These are phyloP conservation scores for Ctenicera cuprea DNA, from an alignment of 2,888 invertebrate genomes.

Conservation along the genomic window DNA sequence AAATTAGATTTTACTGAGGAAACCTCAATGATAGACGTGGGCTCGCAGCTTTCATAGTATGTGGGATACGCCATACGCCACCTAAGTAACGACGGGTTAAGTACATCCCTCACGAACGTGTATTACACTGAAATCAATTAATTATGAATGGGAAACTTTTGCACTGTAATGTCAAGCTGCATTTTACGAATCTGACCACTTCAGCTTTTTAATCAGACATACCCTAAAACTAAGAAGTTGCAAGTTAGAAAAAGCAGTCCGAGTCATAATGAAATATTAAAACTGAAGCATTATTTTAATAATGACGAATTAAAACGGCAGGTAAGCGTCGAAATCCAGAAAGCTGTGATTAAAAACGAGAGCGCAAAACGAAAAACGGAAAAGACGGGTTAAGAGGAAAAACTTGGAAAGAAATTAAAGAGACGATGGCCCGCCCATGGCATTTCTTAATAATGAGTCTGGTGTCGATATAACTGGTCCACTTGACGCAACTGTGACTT, in stretches of 20 bases:
- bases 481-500: constrained; percentile 16
- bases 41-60: too few species aligned
- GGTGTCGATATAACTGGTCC: neutral
- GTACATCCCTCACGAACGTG: too few species aligned
- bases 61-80: too few species aligned
- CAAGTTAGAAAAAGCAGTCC: constrained; percentile 59
- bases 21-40: too few species aligned
- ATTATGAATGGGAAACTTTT: too few species aligned
- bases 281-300: constrained; percentile 73
- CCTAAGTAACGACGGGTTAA: too few species aligned
- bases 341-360: constrained; percentile 70
- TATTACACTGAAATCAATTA: too few species aligned
- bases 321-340: constrained; percentile 69
- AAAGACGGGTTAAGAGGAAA: constrained; percentile 57
- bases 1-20: too few species aligned
- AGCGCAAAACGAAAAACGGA: constrained; percentile 60
- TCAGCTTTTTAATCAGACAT: constrained; percentile 17
- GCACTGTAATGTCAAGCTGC: too few species aligned
- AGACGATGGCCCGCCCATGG: constrained; percentile 41
- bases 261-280: constrained; percentile 72
- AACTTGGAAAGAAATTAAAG: constrained; percentile 60
- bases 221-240: constrained; percentile 13
- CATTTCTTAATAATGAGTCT: constrained; percentile 26
- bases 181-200: neutral
- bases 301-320: constrained; percentile 73